Conservation (phyloP, 2,797 vertebrate species). For the Ptychobarbus kaznakovi region DNA sequence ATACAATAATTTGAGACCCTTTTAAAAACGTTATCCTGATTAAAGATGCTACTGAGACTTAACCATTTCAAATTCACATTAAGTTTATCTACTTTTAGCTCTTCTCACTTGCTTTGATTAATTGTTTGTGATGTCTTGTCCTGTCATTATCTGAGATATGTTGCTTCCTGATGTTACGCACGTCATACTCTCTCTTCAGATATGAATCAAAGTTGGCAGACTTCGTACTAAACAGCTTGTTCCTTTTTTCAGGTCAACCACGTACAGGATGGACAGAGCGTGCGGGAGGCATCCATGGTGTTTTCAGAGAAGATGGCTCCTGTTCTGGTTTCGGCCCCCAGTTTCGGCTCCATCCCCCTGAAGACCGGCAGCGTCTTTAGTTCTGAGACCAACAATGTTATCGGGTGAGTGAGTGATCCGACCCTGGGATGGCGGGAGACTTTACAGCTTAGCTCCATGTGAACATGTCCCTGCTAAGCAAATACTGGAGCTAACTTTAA, state of each 20-base stretch:
- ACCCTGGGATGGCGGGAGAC: neutral
- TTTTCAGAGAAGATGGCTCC: slow-evolving; percentile 85
- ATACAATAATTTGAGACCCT: neutral
- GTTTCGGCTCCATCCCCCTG: slow-evolving; percentile 73
- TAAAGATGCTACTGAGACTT: neutral
- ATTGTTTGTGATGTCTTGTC: neutral
- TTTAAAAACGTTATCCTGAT: neutral
- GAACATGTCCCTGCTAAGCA: neutral
- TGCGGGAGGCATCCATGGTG: slow-evolving; percentile 83
- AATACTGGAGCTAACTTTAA: neutral
- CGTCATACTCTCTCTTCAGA: neutral
- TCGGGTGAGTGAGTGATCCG: slow-evolving; percentile 67
- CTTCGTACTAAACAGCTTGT: slow-evolving; percentile 17
- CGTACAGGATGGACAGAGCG: slow-evolving; percentile 79
- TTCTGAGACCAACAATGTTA: slow-evolving; percentile 65
- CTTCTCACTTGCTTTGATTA: neutral
- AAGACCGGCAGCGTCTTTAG: slow-evolving; percentile 72
- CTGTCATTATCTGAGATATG: slow-evolving; percentile 24
- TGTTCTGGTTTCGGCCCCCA: slow-evolving; percentile 75
- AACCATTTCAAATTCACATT: neutral
- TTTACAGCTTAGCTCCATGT: slow-evolving; percentile 4
- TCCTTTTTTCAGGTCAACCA: slow-evolving; percentile 84
- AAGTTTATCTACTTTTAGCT: neutral
- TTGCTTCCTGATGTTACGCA: neutral
- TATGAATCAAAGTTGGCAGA: neutral